Conservation (phyloP, 2,113 vertebrate species). For the Oncorhynchus clarkii region DNA sequence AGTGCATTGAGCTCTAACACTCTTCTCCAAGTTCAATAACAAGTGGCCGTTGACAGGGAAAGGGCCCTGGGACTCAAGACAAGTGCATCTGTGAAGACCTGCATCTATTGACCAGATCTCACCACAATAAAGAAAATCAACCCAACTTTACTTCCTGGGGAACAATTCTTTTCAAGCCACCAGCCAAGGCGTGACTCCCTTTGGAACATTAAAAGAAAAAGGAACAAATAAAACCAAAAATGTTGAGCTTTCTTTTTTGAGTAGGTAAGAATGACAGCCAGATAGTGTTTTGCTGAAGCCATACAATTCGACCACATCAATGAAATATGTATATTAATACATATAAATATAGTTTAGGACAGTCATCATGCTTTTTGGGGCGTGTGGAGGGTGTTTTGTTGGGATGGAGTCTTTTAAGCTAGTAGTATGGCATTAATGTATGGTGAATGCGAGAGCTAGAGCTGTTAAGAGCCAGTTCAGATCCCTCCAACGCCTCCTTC, state of each 20-base stretch:
- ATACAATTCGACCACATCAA: constrained; percentile 68
- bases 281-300: constrained; percentile 66
- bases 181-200: constrained; percentile 99
- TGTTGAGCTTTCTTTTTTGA: constrained; percentile 50
- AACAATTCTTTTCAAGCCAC: constrained; percentile 88
- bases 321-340: constrained; percentile 67
- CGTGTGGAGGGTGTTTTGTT: neutral
- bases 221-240: constrained; percentile 51
- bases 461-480: constrained; percentile 66
- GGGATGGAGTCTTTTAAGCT: constrained; percentile 74
- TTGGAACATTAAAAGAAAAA: constrained; percentile 77
- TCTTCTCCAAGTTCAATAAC: constrained; percentile 24
- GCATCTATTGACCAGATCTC: constrained; percentile 63
- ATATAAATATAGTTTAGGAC: constrained; percentile 69
- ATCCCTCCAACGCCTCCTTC: constrained; percentile 53
- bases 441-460: constrained; percentile 61
- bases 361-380: constrained; percentile 80
- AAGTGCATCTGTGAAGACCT: constrained; percentile 69
- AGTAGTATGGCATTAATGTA: constrained; percentile 55
- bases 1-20: constrained; percentile 35
- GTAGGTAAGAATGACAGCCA: constrained; percentile 14
- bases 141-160: constrained; percentile 56
- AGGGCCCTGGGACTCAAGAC: constrained; percentile 51
- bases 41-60: constrained; percentile 1
- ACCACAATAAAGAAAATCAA: constrained; percentile 78